Evolutionary conservation across 2,797 vertebrate species (phyloP).

Genomic region (Coranthus polyacanthus): DNA sequence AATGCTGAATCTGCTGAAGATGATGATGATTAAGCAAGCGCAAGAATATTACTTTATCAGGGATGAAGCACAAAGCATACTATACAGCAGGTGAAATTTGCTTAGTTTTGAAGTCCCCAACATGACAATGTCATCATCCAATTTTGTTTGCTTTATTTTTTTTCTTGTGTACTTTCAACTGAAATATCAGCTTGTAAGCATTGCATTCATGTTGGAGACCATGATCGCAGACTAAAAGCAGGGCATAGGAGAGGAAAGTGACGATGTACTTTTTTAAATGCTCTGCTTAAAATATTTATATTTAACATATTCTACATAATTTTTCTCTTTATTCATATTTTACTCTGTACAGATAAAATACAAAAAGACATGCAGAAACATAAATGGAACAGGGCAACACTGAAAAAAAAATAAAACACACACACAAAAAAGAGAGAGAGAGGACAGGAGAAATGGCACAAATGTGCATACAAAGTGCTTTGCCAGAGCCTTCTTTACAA

Average conservation of each 20-base stretch:
- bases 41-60: slow-evolving; percentile 29
- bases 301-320: too few relatives aligned
- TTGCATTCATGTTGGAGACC: slow-evolving; percentile 60
- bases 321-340: background rate
- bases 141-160: background rate
- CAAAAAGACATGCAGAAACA: slow-evolving; percentile 22
- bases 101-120: slow-evolving; percentile 51
- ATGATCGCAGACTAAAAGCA: slow-evolving; percentile 45
- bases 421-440: slow-evolving; percentile 40
- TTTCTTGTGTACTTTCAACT: slow-evolving; percentile 10
- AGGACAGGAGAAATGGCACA: slow-evolving; percentile 44
- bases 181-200: slow-evolving; percentile 7
- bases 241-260: slow-evolving; percentile 11
- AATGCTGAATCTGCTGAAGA: slow-evolving; percentile 19
- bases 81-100: slow-evolving; percentile 38
- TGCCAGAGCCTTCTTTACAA: slow-evolving; percentile 12
- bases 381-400: slow-evolving; percentile 13
- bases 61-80: slow-evolving; percentile 51
- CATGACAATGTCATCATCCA: slow-evolving; percentile 30
- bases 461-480: slow-evolving; percentile 17
- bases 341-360: too few relatives aligned
- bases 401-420: slow-evolving; percentile 22
- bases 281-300: too few relatives aligned
- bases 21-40: slow-evolving; percentile 57
- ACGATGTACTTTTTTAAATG: background rate